Evolutionary conservation across 2,888 invertebrate species (phyloP).

Genomic region (Microdon myrmicae): DNA sequence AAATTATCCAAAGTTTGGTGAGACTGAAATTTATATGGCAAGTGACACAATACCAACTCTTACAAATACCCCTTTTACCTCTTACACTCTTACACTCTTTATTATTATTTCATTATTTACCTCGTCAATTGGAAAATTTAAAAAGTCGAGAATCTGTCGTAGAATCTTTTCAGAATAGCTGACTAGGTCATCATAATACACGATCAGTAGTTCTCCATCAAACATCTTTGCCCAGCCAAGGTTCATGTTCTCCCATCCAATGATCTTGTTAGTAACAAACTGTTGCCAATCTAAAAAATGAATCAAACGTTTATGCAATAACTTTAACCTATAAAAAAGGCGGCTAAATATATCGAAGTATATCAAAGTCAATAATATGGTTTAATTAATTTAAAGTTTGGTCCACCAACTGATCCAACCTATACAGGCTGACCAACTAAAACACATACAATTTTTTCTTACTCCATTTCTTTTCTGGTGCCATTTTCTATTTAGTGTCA

Average conservation of each 20-base stretch:
- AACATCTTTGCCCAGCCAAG: slow-evolving; percentile 77
- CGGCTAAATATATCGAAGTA: too few species aligned
- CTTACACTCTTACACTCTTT: too few species aligned
- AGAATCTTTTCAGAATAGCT: slow-evolving; percentile 72
- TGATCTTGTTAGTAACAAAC: slow-evolving; percentile 75
- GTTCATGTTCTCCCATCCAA: slow-evolving; percentile 77
- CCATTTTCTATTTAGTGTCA: too few species aligned
- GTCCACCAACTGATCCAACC: too few species aligned
- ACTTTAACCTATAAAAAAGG: too few species aligned
- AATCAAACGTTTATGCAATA: not conserved
- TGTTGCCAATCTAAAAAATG: slow-evolving; percentile 75
- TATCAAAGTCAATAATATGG: too few species aligned
- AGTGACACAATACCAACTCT: not conserved
- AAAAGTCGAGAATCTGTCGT: slow-evolving; percentile 71
- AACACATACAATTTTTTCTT: too few species aligned
- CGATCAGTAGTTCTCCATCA: slow-evolving; percentile 74
- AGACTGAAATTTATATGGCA: not conserved
- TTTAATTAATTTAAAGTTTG: too few species aligned
- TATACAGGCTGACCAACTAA: too few species aligned
- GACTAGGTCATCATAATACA: slow-evolving; percentile 78
- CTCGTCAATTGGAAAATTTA: slow-evolving; percentile 70
- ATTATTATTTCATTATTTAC: slow-evolving; percentile 59
- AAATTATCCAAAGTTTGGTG: too few species aligned
- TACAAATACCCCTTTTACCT: not conserved
- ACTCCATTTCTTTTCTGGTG: too few species aligned